These are phyloP conservation scores for Endomychus coccineus DNA, from an alignment of 2,888 invertebrate species.

Conservation along the genomic window DNA sequence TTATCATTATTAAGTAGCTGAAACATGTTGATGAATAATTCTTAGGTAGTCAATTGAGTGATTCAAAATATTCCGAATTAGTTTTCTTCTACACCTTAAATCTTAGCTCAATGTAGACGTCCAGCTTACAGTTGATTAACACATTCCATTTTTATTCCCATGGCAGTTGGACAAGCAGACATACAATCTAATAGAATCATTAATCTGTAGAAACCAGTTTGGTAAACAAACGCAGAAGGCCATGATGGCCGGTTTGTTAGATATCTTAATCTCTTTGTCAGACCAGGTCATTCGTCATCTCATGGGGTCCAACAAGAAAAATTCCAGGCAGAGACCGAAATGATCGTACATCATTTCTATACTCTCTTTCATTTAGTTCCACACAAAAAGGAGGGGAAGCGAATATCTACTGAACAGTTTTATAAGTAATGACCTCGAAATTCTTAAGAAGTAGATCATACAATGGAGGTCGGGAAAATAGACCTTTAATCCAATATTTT, in stretches of 20 bases:
- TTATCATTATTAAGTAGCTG: no score
- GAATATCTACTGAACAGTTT: no score
- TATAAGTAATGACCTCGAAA: no score
- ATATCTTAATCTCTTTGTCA: constrained; percentile 31
- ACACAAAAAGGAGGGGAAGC: constrained; percentile 5
- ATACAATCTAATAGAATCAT: constrained; percentile 22
- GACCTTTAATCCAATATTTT: no score
- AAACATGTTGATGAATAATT: no score
- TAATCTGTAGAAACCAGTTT: constrained; percentile 22
- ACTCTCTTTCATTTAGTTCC: constrained; percentile 15
- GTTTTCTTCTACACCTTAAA: no score
- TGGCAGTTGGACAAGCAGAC: background rate
- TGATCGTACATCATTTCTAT: constrained; percentile 18
- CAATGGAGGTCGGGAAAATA: no score
- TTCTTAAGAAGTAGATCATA: no score
- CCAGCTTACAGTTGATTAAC: background rate
- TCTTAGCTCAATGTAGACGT: no score
- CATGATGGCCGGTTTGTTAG: constrained; percentile 21
- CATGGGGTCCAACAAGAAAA: constrained; percentile 20
- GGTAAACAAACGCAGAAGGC: constrained; percentile 20
- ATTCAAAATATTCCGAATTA: no score
- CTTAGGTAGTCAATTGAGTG: no score
- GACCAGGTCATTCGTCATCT: constrained; percentile 27
- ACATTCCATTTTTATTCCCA: background rate
- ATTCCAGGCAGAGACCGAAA: constrained; percentile 6